Evolutionary conservation across 2,888 invertebrate species (phyloP), one percentile per base, ranked within the genome.

Genomic region (Oscheius sp.): DNA sequence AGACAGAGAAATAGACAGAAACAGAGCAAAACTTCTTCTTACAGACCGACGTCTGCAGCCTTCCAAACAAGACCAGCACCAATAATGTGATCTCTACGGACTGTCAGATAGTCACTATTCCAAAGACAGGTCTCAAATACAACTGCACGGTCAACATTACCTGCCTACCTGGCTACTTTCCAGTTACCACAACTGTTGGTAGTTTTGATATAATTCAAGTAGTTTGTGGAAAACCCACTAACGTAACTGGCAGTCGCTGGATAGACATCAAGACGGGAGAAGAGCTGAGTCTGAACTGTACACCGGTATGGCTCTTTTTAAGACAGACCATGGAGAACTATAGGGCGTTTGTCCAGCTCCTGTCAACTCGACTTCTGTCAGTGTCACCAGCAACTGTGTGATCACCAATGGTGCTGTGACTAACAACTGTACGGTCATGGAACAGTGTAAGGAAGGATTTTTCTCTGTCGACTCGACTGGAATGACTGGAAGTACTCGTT

Each of bases 311-410:
- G 4, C 53, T 53, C 53, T 29, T 11, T 29, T 53, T 53, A 7
- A 7, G 3, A 21, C 53, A 7, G 21, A 53, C 7, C 11, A 21
- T 21, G 21, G 21, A 21, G 21, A 21, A 21, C 10, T 60, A 2
- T 11, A 60, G 63, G 63, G 63, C 10, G 29, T 11, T 48, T 63
- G 63, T 48, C 13, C 47, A 9, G 50, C 48, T 48, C 48, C 63
- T 2, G 5, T 11, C 32, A n/a, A 10, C 7, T 4, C 63, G 2
- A 29, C 42, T 3, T 29, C 47, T 1, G 63, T 63, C 47, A 10
- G 29, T 7, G 63, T 63, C n/a, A 63, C 48, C 21, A 63, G 63
- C 63, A 63, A 47, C 21, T 63, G 63, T 29, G 21, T 7, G 5
- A 63, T 63, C 5, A 2, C 48, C 11, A 48, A 50, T 63, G 48